phyloP scores from a whole-genome alignment of 2,888 invertebrate species.

The Syritta pipiens region DNA sequence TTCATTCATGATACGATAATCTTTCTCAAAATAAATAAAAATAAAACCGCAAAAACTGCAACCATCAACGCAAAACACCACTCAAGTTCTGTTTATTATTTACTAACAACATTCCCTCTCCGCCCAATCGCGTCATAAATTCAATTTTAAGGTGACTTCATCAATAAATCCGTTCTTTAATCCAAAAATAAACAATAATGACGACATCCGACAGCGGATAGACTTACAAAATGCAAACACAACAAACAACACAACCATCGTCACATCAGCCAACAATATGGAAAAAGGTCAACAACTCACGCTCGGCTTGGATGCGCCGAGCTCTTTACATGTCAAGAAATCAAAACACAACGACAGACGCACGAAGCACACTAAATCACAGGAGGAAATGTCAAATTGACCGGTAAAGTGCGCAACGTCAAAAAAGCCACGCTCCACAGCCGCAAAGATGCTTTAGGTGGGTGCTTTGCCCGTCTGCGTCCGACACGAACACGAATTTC shows the following conservation, averaged over 20 bases:
- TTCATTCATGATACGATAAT: too few species aligned
- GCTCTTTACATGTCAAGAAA: slow-evolving; percentile 21
- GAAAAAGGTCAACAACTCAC: slow-evolving; percentile 51
- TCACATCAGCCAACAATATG: not conserved
- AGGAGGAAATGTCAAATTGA: slow-evolving; percentile 47
- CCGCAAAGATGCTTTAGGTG: slow-evolving; percentile 4
- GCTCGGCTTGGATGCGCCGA: not conserved
- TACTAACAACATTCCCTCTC: not conserved
- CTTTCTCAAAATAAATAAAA: too few species aligned
- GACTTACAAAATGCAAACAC: slow-evolving; percentile 23
- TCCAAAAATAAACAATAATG: slow-evolving; percentile 28
- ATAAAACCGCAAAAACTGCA: not conserved
- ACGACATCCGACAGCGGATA: slow-evolving; percentile 5
- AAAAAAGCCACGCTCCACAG: slow-evolving; percentile 16
- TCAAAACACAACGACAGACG: not conserved
- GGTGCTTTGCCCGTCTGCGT: not conserved
- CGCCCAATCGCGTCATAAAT: not conserved
- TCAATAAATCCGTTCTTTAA: not conserved
- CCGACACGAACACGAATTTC: slow-evolving; percentile 16
- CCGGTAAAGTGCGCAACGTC: slow-evolving; percentile 35
- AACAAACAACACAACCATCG: not conserved
- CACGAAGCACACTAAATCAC: not conserved
- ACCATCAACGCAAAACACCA: not conserved
- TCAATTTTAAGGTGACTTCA: slow-evolving; percentile 16
- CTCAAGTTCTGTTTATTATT: not conserved